Evolutionary conservation across 2,888 invertebrate genomes (phyloP).

Genomic region (Molorchus minor): DNA sequence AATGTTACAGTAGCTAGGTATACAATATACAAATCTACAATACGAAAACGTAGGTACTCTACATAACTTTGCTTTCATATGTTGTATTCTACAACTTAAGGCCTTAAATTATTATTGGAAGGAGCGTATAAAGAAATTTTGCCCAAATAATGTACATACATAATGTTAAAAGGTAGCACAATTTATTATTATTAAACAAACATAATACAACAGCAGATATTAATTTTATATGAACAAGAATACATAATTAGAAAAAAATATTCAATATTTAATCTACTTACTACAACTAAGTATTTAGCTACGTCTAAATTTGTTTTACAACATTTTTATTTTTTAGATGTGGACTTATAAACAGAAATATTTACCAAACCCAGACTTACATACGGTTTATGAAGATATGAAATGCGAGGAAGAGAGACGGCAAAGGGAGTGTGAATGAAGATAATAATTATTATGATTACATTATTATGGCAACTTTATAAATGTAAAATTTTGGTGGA

Average conservation of each 20-base stretch:
- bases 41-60: constrained; percentile 13
- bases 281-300: constrained; percentile 40
- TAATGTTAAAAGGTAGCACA: constrained; percentile 14
- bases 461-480: not conserved
- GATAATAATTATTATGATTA: not conserved
- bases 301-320: constrained; percentile 13
- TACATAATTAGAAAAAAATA: too few species aligned
- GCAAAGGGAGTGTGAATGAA: constrained; percentile 26
- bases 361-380: constrained; percentile 51
- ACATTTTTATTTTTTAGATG: constrained; percentile 46
- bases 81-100: constrained; percentile 14
- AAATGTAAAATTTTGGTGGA: constrained; percentile 1
- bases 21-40: constrained; percentile 16
- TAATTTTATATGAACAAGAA: too few species aligned
- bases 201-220: too few species aligned
- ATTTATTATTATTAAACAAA: constrained; percentile 9
- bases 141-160: constrained; percentile 12
- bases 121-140: constrained; percentile 13
- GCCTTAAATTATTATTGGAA: constrained; percentile 14
- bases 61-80: constrained; percentile 12
- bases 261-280: too few species aligned
- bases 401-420: constrained; percentile 32
- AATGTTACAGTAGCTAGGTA: too few species aligned
- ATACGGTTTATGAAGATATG: constrained; percentile 54
- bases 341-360: constrained; percentile 47